Evolutionary conservation across 2,888 invertebrate genomes (phyloP).

Genomic region (Chironomus tentans): DNA sequence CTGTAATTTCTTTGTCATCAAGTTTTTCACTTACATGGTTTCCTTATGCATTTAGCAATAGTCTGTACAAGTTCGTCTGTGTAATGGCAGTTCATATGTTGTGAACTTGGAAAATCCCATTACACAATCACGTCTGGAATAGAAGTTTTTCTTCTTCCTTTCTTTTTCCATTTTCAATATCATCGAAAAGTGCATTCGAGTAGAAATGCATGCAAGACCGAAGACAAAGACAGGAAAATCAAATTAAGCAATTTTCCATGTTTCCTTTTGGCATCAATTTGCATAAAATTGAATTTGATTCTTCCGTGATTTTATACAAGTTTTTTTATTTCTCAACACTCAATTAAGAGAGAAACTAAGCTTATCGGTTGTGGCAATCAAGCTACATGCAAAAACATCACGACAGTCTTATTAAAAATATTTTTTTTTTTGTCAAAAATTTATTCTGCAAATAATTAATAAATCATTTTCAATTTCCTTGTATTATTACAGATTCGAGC

Average conservation of each 20-base stretch:
- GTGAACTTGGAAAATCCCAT: not conserved
- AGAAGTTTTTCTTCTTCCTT: not conserved
- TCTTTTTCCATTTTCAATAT: not conserved
- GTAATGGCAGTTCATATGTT: too few relatives aligned
- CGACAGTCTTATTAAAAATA: not conserved
- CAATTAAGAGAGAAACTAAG: not conserved
- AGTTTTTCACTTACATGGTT: not conserved
- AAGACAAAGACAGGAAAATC: not conserved
- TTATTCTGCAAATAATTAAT: too few relatives aligned
- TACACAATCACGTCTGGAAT: not conserved
- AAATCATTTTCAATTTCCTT: too few relatives aligned
- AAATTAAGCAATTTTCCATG: not conserved
- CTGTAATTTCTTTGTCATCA: not conserved
- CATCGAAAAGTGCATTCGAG: too few relatives aligned
- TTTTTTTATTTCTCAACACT: not conserved
- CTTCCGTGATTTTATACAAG: not conserved
- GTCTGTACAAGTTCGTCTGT: too few relatives aligned
- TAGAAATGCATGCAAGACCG: not conserved
- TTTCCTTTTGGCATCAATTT: not conserved
- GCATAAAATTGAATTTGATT: not conserved
- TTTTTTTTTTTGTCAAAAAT: too few relatives aligned
- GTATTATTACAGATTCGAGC: too few relatives aligned
- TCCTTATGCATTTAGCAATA: not conserved
- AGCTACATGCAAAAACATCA: not conserved
- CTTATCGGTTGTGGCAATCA: not conserved